Conservation (phyloP, 2,797 vertebrate genomes). For the Thunnus albacares region DNA sequence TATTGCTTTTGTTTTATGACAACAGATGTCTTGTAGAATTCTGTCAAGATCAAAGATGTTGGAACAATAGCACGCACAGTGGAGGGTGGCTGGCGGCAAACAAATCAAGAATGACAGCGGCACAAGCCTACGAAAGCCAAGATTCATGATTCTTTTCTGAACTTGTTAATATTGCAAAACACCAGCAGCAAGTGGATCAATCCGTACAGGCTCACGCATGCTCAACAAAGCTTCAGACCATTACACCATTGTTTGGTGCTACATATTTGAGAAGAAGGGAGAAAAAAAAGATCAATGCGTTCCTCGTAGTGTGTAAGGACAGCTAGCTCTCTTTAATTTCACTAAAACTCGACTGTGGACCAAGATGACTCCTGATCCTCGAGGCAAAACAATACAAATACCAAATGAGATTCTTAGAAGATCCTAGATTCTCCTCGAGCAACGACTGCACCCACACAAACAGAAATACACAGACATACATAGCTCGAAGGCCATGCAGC, state of each 20-base stretch:
- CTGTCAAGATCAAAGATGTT: constrained; percentile 11
- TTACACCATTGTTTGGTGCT: constrained; percentile 8
- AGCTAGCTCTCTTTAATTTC: constrained; percentile 43
- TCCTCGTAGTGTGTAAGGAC: constrained; percentile 23
- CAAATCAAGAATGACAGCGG: constrained; percentile 3
- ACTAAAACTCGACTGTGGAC: constrained; percentile 22
- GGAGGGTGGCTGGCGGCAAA: neutral
- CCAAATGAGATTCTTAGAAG: constrained; percentile 47
- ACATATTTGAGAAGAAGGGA: neutral
- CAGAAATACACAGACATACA: neutral
- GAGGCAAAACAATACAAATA: constrained; percentile 64
- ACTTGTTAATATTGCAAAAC: constrained; percentile 13
- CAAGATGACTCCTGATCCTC: constrained; percentile 39
- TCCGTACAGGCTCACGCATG: neutral
- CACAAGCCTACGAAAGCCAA: neutral
- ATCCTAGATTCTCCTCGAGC: constrained; percentile 33
- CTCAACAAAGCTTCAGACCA: constrained; percentile 31
- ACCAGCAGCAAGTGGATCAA: constrained; percentile 8
- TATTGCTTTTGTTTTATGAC: constrained; percentile 10
- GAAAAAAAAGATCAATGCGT: constrained; percentile 5
- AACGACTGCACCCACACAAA: constrained; percentile 28
- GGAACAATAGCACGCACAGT: neutral
- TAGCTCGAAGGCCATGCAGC: neutral
- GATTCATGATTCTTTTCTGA: neutral
- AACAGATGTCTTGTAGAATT: constrained; percentile 2